phyloP scores from a whole-genome alignment of 2,888 invertebrate species.

The Tigriopus californicus region DNA sequence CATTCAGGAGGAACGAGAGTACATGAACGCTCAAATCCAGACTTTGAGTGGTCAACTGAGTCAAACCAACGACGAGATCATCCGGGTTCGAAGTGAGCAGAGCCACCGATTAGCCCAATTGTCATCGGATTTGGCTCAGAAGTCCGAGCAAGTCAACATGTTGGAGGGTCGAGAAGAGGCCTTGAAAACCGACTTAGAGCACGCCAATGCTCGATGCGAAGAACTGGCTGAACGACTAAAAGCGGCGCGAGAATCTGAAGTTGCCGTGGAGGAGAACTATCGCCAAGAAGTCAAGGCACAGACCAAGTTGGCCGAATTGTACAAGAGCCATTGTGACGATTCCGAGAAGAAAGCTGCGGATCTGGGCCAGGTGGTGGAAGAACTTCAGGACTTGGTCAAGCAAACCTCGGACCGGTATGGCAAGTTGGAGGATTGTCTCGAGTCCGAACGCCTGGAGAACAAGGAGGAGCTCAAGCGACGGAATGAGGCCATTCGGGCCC shows the following conservation, averaged over 20 bases:
- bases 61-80: constrained; percentile 53
- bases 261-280: constrained; percentile 46
- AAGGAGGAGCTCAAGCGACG: constrained; percentile 44
- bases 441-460: constrained; percentile 45
- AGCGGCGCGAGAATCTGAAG: constrained; percentile 50
- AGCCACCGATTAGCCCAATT: constrained; percentile 40
- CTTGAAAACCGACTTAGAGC: not conserved
- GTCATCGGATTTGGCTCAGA: constrained; percentile 57
- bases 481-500: constrained; percentile 26
- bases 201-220: constrained; percentile 40
- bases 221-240: constrained; percentile 47
- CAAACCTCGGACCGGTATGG: constrained; percentile 64
- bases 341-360: constrained; percentile 46
- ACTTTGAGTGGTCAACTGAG: constrained; percentile 52
- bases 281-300: constrained; percentile 66
- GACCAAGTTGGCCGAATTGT: constrained; percentile 59
- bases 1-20: constrained; percentile 56
- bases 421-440: constrained; percentile 50
- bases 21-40: constrained; percentile 56
- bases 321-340: constrained; percentile 38
- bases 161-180: constrained; percentile 6
- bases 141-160: constrained; percentile 44
- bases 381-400: constrained; percentile 47
- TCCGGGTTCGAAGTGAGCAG: constrained; percentile 53
- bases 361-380: constrained; percentile 51